Base-by-base conservation (phyloP, 1,140 invertebrate genomes). In the Anoplolepis gracilipes region DNA sequence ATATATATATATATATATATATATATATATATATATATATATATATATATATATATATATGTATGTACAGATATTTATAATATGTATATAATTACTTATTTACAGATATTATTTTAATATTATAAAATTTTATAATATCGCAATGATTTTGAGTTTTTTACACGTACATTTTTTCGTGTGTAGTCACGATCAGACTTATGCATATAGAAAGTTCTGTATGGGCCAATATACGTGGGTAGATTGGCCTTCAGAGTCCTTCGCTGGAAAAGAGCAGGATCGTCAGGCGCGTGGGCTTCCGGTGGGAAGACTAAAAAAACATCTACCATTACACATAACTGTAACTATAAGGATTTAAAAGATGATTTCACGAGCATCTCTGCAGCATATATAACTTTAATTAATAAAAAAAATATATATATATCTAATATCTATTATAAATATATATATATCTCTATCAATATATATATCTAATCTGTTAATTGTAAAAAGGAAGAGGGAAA, bases 241-340 rank as follows among this genome's bases (percentile, higher is more conserved):
- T 30, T 92, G 87, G 90, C 91, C 91, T 92, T 92, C 91, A 86
- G 55, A 90, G 88, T 92, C 87, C 91, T 92, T 91, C 87, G 77
- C n/a, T 84, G 73, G 76, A 87, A 90, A 84, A 79, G 77, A 87
- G 59, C 69, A 85, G 79, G 62, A 85, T 85, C 84, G 73, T 78
- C 65, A 77, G 42, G 39, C 55, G 87, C 75, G 90, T 91, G 53
- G 90, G 90, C 59, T 86, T 81, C 49, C 79, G 59, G 69, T 88
- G 81, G 90, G 88, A 90, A 85, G 85, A 91, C 36, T 87, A 86
- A 61, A 76, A 67, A 91, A 64, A 49, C 46, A 78, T 89, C 77
- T 86, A 64, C 57, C 64, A 84, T 91, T 77, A 87, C n/a, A 82
- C 36, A 67, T 87, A 86, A 86, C 84, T 79, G 65, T 87, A 86